Conservation (phyloP, 2,113 vertebrate genomes). For the Tetraodon nigroviridis region DNA sequence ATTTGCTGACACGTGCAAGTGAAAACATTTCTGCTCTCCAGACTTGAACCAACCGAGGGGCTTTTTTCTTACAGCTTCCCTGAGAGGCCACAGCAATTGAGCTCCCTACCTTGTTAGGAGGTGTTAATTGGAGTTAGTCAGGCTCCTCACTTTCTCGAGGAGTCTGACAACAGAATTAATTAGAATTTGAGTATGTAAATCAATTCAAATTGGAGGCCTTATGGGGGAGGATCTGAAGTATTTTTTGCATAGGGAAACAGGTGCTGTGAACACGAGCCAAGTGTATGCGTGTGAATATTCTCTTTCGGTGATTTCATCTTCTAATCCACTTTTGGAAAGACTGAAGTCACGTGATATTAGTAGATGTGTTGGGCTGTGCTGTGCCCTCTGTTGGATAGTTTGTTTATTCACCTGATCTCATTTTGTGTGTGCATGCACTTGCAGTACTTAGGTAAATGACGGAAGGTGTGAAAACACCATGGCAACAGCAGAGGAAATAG, state of each 20-base stretch:
- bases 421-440: conserved; percentile 31
- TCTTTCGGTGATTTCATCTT: conserved; percentile 50
- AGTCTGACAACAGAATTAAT: conserved; percentile 84
- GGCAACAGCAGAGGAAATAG: conserved; percentile 50
- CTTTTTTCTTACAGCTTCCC: conserved; percentile 81
- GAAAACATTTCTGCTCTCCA: conserved; percentile 63
- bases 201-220: conserved; percentile 70
- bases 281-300: conserved; percentile 47
- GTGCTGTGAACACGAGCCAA: conserved; percentile 55
- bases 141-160: conserved; percentile 91
- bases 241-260: conserved; percentile 58
- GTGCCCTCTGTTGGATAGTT: conserved; percentile 33
- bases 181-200: conserved; percentile 74
- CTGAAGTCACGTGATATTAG: conserved; percentile 33
- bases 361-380: conserved; percentile 50
- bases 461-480: conserved; percentile 59
- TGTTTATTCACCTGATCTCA: conserved; percentile 21
- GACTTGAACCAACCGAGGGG: conserved; percentile 32
- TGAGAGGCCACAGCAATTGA: conserved; percentile 82
- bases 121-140: conserved; percentile 99
- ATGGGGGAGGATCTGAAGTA: conserved; percentile 44
- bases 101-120: conserved; percentile 92
- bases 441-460: conserved; percentile 48
- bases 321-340: conserved; percentile 50
- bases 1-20: conserved; percentile 62